A percentile compares a stretch with the other conserved stretches of the same genome.
Conservation (phyloP, 2,797 vertebrate species). For the Crotalus adamanteus region DNA sequence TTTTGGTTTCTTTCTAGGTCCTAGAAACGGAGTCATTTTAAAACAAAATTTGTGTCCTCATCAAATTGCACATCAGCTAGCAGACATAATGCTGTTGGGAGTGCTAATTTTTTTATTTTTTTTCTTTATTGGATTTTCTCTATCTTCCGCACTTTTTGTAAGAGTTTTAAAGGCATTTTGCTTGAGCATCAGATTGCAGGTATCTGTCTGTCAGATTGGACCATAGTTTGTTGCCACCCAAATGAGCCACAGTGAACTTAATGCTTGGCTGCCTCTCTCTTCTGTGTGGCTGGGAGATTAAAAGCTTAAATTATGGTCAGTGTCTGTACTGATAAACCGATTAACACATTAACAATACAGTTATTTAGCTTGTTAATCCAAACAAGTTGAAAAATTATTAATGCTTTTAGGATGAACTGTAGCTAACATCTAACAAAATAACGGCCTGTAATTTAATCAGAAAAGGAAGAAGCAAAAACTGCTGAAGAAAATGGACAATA, state of each 20-base stretch:
- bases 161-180: not conserved
- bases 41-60: not conserved
- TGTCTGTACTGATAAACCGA: not conserved
- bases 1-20: not conserved
- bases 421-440: not conserved
- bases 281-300: not conserved
- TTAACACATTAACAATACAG: not conserved
- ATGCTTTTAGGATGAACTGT: not conserved
- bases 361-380: not conserved
- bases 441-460: not conserved
- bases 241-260: not conserved
- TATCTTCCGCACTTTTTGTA: not conserved
- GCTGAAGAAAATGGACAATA: not conserved
- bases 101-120: no score
- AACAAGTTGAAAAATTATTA: not conserved
- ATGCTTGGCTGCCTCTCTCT: not conserved
- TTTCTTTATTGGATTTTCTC: not conserved
- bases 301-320: not conserved
- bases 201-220: not conserved
- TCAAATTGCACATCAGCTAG: not conserved
- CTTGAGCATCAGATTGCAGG: not conserved
- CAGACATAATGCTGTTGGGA: not conserved
- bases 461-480: not conserved
- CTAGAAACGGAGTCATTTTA: not conserved
- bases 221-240: not conserved